Percentiles rank a stretch among this genome's conserved stretches.
Conservation (phyloP, 2,888 invertebrate species). For the Leptinotarsa haldemani region DNA sequence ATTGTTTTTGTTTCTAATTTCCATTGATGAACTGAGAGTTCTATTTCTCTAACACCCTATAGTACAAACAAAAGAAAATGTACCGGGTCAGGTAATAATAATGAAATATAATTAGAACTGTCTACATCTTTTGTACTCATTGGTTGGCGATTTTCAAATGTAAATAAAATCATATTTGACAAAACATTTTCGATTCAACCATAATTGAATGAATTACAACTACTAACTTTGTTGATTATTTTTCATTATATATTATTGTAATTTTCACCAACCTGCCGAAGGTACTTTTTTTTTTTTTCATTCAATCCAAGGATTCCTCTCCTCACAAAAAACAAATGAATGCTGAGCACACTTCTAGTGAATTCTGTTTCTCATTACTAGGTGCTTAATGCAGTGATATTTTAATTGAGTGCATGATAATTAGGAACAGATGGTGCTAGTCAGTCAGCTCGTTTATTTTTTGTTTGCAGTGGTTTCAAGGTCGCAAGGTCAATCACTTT, state of each 20-base stretch:
- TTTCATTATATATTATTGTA: neutral
- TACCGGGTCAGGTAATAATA: neutral
- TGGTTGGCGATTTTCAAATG: no score
- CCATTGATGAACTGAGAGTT: neutral
- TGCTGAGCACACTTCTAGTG: neutral
- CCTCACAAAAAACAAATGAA: neutral
- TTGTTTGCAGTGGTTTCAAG: constrained; percentile 4
- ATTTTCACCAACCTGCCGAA: neutral
- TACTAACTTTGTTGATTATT: no score
- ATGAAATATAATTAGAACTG: neutral
- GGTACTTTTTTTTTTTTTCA: constrained; percentile 15
- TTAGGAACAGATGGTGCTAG: constrained; percentile 10
- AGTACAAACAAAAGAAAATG: constrained; percentile 11
- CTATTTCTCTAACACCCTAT: constrained; percentile 10
- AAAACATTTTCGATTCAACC: no score
- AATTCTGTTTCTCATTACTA: constrained; percentile 2
- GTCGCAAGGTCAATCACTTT: constrained; percentile 14
- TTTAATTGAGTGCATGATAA: constrained; percentile 13
- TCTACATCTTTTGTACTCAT: no score
- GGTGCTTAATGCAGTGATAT: constrained; percentile 15
- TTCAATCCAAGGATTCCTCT: neutral
- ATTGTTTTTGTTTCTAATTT: neutral
- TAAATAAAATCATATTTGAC: no score
- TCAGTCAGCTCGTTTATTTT: constrained; percentile 1
- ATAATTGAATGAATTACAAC: no score